phyloP scores from a whole-genome alignment of 2,797 vertebrate species.

The Rhabdomys pumilio region DNA sequence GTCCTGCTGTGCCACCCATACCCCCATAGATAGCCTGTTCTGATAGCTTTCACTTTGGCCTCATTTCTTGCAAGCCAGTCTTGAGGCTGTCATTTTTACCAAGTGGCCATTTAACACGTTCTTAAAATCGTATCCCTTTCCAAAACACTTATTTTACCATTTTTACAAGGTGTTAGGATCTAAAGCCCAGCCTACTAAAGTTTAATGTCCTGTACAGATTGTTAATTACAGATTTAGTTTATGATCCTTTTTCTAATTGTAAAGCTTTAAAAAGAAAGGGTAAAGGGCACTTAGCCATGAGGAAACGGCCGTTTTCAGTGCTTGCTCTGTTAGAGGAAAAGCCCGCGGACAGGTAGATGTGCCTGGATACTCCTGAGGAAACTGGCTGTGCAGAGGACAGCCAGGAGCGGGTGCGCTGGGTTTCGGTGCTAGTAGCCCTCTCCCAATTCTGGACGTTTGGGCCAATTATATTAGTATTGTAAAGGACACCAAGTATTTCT shows the following conservation, averaged over 20 bases:
- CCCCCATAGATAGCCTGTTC: slow-evolving; percentile 31
- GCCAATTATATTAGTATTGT: neutral
- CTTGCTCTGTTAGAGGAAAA: neutral
- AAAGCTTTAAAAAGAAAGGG: slow-evolving; percentile 65
- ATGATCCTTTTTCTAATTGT: slow-evolving; percentile 75
- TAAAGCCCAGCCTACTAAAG: slow-evolving; percentile 76
- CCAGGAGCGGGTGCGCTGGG: neutral
- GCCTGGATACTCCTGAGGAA: neutral
- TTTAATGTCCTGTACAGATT: slow-evolving; percentile 77
- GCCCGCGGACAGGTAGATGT: neutral
- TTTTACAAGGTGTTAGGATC: slow-evolving; percentile 83
- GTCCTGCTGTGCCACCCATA: neutral
- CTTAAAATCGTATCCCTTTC: slow-evolving; percentile 65
- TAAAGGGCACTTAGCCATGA: neutral
- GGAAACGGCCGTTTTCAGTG: slow-evolving; percentile 35
- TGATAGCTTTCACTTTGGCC: slow-evolving; percentile 24
- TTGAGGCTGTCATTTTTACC: slow-evolving; percentile 70
- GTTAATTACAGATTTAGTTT: slow-evolving; percentile 81
- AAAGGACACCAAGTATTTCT: neutral
- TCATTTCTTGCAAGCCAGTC: slow-evolving; percentile 62
- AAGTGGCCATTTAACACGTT: slow-evolving; percentile 66
- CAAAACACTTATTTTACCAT: slow-evolving; percentile 76
- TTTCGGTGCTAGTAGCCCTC: neutral
- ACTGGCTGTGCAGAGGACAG: neutral
- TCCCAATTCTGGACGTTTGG: neutral